A percentile compares a stretch with the other conserved stretches of the same genome.
phyloP scores from a whole-genome alignment of 2,888 invertebrate species.

The Sepioteuthis lessoniana region DNA sequence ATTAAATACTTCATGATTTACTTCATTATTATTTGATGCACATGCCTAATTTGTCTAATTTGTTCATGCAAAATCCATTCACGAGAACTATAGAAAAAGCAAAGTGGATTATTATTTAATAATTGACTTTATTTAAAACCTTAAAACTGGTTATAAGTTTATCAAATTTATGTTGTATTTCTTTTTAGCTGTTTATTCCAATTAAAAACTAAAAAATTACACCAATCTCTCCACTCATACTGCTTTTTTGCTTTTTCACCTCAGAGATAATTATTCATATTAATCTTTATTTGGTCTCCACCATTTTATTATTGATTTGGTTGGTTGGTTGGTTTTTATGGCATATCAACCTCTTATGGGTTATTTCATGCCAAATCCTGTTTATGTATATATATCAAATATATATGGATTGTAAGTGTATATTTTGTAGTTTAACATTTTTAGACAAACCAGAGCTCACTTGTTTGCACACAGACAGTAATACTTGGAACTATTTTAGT shows the following conservation, averaged over 20 bases:
- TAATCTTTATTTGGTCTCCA: not conserved
- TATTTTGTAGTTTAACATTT: too few species aligned
- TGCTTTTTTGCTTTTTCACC: not conserved
- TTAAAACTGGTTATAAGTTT: not conserved
- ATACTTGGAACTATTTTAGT: too few species aligned
- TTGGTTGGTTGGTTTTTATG: too few species aligned
- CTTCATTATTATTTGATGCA: not conserved
- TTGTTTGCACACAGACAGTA: too few species aligned
- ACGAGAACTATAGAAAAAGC: not conserved
- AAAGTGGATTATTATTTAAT: not conserved
- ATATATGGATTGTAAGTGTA: too few species aligned
- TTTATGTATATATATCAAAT: too few species aligned
- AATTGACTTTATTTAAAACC: not conserved
- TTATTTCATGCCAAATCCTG: too few species aligned
- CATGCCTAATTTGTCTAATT: not conserved
- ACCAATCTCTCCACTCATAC: not conserved
- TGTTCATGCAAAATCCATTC: not conserved
- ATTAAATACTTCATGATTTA: not conserved
- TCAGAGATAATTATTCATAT: not conserved
- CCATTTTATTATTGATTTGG: too few species aligned
- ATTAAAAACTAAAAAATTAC: not conserved
- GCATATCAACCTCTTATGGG: too few species aligned
- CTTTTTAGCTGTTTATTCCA: not conserved
- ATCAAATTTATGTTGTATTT: not conserved
- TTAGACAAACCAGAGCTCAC: too few species aligned